Evolutionary conservation across 1,140 invertebrate species (phyloP).

Genomic region (Monochamus saltuarius): DNA sequence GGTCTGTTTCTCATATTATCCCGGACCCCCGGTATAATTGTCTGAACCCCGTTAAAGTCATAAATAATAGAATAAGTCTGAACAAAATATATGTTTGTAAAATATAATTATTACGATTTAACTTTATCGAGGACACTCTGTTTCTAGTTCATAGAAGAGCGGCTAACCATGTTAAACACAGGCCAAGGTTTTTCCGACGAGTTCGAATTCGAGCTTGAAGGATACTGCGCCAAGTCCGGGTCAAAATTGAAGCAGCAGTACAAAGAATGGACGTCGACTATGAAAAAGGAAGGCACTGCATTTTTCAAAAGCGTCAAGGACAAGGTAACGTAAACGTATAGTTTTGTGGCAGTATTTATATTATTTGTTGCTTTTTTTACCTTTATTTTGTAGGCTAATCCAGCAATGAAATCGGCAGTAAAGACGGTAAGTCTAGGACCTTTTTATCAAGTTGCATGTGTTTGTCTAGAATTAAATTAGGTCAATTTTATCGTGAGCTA

Average conservation of each 20-base stretch:
- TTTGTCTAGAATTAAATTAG: neutral
- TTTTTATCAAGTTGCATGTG: slow-evolving; percentile 9
- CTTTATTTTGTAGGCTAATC: slow-evolving; percentile 69
- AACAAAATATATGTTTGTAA: no score
- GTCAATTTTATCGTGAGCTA: no score
- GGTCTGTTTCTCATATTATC: no score
- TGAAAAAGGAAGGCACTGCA: slow-evolving; percentile 58
- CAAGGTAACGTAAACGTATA: slow-evolving; percentile 57
- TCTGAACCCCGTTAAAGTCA: no score
- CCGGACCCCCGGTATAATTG: no score
- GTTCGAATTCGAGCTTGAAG: slow-evolving; percentile 88
- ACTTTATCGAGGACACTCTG: no score
- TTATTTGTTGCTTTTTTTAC: slow-evolving; percentile 24
- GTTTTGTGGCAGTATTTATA: slow-evolving; percentile 7
- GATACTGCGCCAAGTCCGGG: slow-evolving; percentile 79
- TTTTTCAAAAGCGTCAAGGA: slow-evolving; percentile 77
- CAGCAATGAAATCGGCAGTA: slow-evolving; percentile 77
- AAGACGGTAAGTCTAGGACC: slow-evolving; percentile 66
- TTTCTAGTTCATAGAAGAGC: slow-evolving; percentile 85
- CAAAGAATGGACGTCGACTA: slow-evolving; percentile 64
- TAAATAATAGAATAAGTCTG: no score
- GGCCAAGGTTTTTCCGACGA: slow-evolving; percentile 90
- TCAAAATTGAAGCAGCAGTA: slow-evolving; percentile 78
- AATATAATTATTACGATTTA: no score
- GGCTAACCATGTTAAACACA: slow-evolving; percentile 84